phyloP scores from a whole-genome alignment of 2,888 invertebrate genomes.

The Adineta ricciae region DNA sequence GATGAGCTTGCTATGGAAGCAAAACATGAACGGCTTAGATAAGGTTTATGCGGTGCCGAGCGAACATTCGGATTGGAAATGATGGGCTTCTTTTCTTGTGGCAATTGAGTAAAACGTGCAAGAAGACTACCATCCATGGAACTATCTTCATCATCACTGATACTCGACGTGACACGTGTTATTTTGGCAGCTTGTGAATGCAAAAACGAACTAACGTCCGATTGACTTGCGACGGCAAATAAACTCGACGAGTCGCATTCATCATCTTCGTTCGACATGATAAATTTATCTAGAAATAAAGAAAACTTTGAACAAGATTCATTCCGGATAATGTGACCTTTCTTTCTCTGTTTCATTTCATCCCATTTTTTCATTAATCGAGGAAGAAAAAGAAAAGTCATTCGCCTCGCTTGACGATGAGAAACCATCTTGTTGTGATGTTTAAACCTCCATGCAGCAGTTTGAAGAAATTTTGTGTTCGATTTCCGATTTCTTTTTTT shows the following conservation, averaged over 20 bases:
- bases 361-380: slow-evolving; percentile 5
- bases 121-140: slow-evolving; percentile 4
- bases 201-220: not conserved
- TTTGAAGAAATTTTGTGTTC: not conserved
- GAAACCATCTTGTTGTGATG: not conserved
- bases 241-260: slow-evolving; percentile 4
- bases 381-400: slow-evolving; percentile 7
- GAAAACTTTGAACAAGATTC: not conserved
- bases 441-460: not conserved
- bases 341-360: not conserved
- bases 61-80: not conserved
- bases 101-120: not conserved
- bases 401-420: not conserved
- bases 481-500: not conserved
- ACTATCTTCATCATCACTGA: not conserved
- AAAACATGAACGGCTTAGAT: slow-evolving; percentile 19
- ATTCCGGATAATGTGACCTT: not conserved
- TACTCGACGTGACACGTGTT: not conserved
- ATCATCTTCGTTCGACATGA: not conserved
- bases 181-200: not conserved
- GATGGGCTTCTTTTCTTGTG: not conserved
- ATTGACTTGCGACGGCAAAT: not conserved
- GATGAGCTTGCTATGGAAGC: not conserved
- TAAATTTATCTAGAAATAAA: not conserved
- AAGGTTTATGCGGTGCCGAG: not conserved